Evolutionary conservation across 2,113 vertebrate genomes (phyloP).

Genomic region (Podiceps cristatus): DNA sequence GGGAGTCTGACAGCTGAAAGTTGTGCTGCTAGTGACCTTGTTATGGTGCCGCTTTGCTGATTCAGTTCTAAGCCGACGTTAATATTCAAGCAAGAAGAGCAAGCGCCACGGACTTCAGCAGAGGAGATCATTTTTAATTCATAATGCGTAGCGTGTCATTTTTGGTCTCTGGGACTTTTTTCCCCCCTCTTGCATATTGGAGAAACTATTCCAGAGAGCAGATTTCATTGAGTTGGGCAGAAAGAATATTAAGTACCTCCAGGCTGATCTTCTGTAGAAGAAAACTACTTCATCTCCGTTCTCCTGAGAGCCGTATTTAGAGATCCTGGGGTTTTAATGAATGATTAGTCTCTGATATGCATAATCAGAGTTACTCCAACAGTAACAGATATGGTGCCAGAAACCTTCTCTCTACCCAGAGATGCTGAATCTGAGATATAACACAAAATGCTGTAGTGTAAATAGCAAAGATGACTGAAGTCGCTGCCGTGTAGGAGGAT

Average conservation of each 20-base stretch:
- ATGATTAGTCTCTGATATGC: not conserved
- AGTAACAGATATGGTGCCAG: not conserved
- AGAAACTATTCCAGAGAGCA: not conserved
- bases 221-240: not conserved
- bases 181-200: not conserved
- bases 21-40: slow-evolving; percentile 23
- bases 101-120: not conserved
- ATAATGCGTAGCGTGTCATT: not conserved
- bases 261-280: not conserved
- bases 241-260: not conserved
- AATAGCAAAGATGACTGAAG: not conserved
- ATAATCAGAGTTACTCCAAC: not conserved
- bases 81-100: slow-evolving; percentile 31
- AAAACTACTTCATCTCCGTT: not conserved
- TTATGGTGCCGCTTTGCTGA: slow-evolving; percentile 22
- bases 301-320: not conserved
- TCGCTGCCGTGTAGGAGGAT: not conserved
- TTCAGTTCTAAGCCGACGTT: slow-evolving; percentile 35
- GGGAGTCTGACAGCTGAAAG: slow-evolving; percentile 33
- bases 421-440: not conserved
- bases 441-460: not conserved
- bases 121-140: slow-evolving; percentile 44
- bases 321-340: slow-evolving; percentile 2
- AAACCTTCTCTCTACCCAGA: not conserved
- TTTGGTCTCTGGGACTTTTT: not conserved